phyloP scores from a whole-genome alignment of 2,797 vertebrate species.

The Monodelphis domestica region DNA sequence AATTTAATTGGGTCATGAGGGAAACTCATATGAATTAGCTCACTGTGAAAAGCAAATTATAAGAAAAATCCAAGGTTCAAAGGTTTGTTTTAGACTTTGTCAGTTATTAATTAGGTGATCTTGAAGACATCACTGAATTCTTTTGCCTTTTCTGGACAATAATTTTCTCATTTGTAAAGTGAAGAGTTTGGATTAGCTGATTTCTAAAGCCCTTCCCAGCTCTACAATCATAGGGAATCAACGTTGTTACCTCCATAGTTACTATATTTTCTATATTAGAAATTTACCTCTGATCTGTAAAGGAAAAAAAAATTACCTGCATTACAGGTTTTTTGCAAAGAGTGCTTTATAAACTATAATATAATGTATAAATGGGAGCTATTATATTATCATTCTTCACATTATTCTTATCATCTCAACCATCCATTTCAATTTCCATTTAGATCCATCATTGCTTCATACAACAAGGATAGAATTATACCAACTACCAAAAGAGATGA shows the following conservation, averaged over 20 bases:
- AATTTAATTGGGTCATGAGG: not conserved
- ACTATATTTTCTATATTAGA: not conserved
- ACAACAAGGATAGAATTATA: not conserved
- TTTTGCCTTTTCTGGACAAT: not conserved
- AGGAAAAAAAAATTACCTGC: not conserved
- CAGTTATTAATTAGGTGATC: not conserved
- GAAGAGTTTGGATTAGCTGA: not conserved
- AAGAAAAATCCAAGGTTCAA: not conserved
- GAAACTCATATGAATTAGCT: not conserved
- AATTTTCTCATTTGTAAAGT: not conserved
- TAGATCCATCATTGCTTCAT: not conserved
- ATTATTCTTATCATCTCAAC: not conserved
- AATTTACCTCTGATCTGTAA: not conserved
- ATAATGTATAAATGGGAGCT: not conserved
- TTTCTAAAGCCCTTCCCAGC: not conserved
- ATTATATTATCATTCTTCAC: not conserved
- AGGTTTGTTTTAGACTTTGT: not conserved
- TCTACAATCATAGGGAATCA: not conserved
- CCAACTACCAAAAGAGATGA: not conserved
- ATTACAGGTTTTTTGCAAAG: not conserved
- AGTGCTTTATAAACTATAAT: not conserved
- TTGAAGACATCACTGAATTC: not conserved
- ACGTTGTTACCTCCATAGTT: not conserved
- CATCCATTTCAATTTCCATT: not conserved
- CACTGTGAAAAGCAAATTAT: not conserved